Evolutionary conservation across 2,888 invertebrate species (phyloP), one percentile per base, ranked within the genome.

Genomic region (Miltochrista miniata): DNA sequence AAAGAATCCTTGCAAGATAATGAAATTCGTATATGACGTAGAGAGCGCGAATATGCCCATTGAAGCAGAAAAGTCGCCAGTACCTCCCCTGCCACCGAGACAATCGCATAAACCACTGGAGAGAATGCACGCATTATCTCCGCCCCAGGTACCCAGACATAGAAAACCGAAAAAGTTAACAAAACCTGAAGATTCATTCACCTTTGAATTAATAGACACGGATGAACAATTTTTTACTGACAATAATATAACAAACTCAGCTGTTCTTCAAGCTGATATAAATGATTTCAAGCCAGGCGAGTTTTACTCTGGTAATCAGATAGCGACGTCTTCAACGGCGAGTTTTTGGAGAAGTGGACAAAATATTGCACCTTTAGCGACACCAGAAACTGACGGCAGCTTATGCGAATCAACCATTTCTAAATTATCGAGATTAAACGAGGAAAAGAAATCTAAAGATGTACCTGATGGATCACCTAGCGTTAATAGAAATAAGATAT

Each of bases 141-240:
- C 96, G 15, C 96, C 96, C 2, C 93, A 94, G 76, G 93, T 96
- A 66, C 93, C 93, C 39, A 85, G 94, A 53, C 93, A 94, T 71
- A 92, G 94, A 70, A 95, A 95, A 83, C 94, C 94, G 58, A 94
- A 94, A 80, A 93, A 93, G 71, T 79, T 93, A 51, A 83, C 91
- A 39, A 92, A 93, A 58, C 94, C 94, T 37, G 96, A 96, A 78
- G 96, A 96, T 78, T 94, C 95, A 41, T 97, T 97, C 76, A 95
- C 94, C 62, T 97, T 96, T 79, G 97, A 97, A 81, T 93, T 97
- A 51, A 95, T 97, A 55, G 97, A 97, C 72, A 96, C 95, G 10
- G 97, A 97, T 74, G 97, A 96, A 75, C 92, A 93, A 58, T 91
- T 89, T 69, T 90, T 90, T 67, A 90, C 90, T 1, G 92, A 92